Evolutionary conservation across 2,113 vertebrate species (phyloP), one percentile per base, ranked within the genome.

Genomic region (Cryptotis parvus): DNA sequence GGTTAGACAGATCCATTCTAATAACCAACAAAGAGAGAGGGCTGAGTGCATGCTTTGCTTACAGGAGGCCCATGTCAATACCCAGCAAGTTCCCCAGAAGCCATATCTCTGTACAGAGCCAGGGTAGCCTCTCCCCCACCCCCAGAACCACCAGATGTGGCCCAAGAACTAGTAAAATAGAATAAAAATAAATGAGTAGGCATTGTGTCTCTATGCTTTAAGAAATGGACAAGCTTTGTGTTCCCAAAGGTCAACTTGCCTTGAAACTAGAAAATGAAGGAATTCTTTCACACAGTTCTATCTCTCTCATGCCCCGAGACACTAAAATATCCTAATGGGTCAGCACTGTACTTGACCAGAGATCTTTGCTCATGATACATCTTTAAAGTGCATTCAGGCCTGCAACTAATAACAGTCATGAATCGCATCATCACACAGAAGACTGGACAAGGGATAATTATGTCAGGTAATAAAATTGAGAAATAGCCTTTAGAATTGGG

Each of bases 391-490:
- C 43, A 84, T 77, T 55, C 29, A 31, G 82, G 35, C 39, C 43
- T 68, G 1, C 43, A 18, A 49, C 66, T 87, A 87, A 94, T 84
- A 85, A 77, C 68, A 84, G n/a, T 77, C 74, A 86, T 82, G 18
- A 94, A 92, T 96, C 86, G 92, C 10, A 35, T 24, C 58, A 83
- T 83, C 43, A 66, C 43, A 83, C 24, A 76, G 65, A 80, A 80
- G 16, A 69, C 65, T 77, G 55, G 58, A 74, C 70, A 61, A 84
- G 31, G 20, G 41, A 33, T 90, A 91, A 92, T 95, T 95, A 77
- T 87, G 83, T 80, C 52, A 88, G 69, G 61, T 83, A 80, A 84
- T 94, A 83, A 95, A 90, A 87, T 41, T 89, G 33, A 94, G 75
- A 90, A 90, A 91, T 87, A 45, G 39, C 43, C 63, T 74, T 91